Conservation (phyloP, 2,888 invertebrate species). For the Acleris cristana region DNA sequence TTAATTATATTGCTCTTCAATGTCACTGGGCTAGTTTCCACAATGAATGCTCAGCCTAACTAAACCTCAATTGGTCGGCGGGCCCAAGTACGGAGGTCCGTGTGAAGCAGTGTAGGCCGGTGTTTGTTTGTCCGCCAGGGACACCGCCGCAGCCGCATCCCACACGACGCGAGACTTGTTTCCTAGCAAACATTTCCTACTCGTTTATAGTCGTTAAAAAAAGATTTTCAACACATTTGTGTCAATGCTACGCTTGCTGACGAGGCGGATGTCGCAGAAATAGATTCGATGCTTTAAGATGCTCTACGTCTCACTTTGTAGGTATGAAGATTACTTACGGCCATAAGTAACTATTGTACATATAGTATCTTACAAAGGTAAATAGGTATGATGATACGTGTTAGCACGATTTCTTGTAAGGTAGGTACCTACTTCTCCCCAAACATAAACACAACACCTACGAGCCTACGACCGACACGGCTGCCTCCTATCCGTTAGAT, state of each 20-base stretch:
- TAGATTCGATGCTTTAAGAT: conserved; percentile 15
- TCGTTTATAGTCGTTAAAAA: background rate
- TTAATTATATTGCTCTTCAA: too few species aligned
- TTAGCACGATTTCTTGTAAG: background rate
- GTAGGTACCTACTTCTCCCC: background rate
- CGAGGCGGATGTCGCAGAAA: conserved; percentile 35
- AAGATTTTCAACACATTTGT: conserved; percentile 29
- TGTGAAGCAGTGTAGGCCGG: conserved; percentile 24
- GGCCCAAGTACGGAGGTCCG: conserved; percentile 10
- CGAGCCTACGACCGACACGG: too few species aligned
- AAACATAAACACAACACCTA: too few species aligned
- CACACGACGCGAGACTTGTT: conserved; percentile 20
- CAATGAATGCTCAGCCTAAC: too few species aligned
- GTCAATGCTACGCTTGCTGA: conserved; percentile 37
- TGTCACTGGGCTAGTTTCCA: too few species aligned
- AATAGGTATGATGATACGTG: too few species aligned
- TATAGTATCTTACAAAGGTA: too few species aligned
- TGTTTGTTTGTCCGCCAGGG: conserved; percentile 27
- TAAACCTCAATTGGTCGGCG: conserved; percentile 26
- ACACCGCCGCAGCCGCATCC: conserved; percentile 24
- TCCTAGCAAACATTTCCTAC: conserved; percentile 10
- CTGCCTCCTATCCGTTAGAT: background rate
- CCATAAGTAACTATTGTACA: too few species aligned
- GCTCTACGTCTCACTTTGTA: conserved; percentile 26
- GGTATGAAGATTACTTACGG: too few species aligned